phyloP scores from a whole-genome alignment of 2,888 invertebrate species.

The Anoplius nigerrimus region DNA sequence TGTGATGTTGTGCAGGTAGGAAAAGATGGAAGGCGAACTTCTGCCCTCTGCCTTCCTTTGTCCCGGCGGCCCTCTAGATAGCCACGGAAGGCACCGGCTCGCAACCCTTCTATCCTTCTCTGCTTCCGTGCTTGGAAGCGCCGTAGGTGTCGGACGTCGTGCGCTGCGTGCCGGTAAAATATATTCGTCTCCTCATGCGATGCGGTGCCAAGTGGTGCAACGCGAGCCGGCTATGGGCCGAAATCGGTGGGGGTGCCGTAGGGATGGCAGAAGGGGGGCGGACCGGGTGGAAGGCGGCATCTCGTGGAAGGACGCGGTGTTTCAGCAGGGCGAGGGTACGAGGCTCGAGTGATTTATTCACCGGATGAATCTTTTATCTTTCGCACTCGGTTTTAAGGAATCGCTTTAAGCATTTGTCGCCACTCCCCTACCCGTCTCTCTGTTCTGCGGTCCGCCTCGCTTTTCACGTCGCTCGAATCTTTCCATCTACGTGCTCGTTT shows the following conservation, averaged over 20 bases:
- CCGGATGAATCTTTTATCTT: constrained; percentile 51
- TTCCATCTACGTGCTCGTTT: not conserved
- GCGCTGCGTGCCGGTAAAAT: constrained; percentile 26
- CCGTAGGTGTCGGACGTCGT: constrained; percentile 13
- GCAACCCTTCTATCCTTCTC: not conserved
- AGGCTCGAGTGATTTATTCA: constrained; percentile 54
- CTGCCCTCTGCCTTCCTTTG: not conserved
- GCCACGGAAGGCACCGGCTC: no score
- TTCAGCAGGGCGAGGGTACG: constrained; percentile 10
- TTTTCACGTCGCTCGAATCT: not conserved
- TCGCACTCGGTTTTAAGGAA: constrained; percentile 45
- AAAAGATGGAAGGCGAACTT: constrained; percentile 19
- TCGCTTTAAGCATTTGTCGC: constrained; percentile 47
- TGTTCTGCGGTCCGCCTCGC: constrained; percentile 12
- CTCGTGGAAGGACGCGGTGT: constrained; percentile 18
- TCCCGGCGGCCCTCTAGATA: not conserved
- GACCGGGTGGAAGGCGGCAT: not conserved
- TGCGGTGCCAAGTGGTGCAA: constrained; percentile 14
- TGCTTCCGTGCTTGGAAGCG: constrained; percentile 14
- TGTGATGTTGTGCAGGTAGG: constrained; percentile 36
- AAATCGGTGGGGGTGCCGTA: no score
- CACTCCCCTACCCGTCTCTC: constrained; percentile 10
- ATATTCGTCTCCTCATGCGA: constrained; percentile 24
- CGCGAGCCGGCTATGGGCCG: not conserved
- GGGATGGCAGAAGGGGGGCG: not conserved